Conservation (phyloP, 53 echinoderm and acorn worm genomes). For the Holothuria leucospilota region DNA sequence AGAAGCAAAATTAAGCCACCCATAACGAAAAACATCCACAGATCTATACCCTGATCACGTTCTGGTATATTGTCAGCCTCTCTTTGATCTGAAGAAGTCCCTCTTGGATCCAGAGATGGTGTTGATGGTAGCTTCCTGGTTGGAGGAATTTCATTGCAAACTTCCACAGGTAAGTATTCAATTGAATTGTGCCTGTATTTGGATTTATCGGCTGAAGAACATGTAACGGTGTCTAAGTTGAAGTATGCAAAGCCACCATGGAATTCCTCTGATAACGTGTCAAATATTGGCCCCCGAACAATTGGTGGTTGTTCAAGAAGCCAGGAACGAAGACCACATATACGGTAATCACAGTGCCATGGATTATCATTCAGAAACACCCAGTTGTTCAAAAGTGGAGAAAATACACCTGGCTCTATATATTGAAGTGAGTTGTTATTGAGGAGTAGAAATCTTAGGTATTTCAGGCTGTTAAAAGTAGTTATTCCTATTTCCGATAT, state of each 20-base stretch:
- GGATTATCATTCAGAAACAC: neutral
- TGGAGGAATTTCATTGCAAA: neutral
- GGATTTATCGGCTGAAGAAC: neutral
- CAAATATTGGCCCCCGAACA: slow-evolving; percentile 14
- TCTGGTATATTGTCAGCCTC: too few relatives aligned
- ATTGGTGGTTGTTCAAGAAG: neutral
- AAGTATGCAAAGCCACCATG: neutral
- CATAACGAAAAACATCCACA: too few relatives aligned
- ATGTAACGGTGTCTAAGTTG: neutral
- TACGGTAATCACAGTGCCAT: slow-evolving; percentile 12
- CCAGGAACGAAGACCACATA: slow-evolving; percentile 12
- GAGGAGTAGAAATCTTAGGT: slow-evolving; percentile 4
- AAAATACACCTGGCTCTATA: neutral
- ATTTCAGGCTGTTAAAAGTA: slow-evolving; percentile 3
- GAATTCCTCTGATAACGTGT: slow-evolving; percentile 8
- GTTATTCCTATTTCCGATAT: neutral
- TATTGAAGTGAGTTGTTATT: neutral
- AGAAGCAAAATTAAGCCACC: too few relatives aligned
- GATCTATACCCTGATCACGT: too few relatives aligned
- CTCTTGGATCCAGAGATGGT: too few relatives aligned
- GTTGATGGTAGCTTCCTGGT: too few relatives aligned
- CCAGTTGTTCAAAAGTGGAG: slow-evolving; percentile 26
- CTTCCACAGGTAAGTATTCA: neutral
- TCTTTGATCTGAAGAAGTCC: too few relatives aligned
- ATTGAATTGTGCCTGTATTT: neutral